A percentile compares a stretch with the other conserved stretches of the same genome.
Conservation (phyloP, 1,140 invertebrate species). For the Hermetia illucens region DNA sequence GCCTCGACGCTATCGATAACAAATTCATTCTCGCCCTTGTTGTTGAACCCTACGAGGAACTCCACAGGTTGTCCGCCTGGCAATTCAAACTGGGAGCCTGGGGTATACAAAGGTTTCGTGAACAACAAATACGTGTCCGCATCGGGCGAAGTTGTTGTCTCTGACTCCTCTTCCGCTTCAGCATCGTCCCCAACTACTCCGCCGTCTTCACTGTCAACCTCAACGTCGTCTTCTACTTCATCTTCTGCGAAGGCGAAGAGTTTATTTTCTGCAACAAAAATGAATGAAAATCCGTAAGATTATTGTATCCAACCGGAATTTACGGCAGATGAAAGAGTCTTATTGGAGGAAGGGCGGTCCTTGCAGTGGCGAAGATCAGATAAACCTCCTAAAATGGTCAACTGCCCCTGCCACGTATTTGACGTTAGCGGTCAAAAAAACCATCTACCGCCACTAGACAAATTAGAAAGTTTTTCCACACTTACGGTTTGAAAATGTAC, state of each 20-base stretch:
- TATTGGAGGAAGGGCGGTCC: neutral
- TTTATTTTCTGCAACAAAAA: constrained; percentile 34
- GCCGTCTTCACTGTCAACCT: constrained; percentile 53
- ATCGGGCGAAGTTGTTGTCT: constrained; percentile 69
- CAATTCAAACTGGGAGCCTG: constrained; percentile 24
- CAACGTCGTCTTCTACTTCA: constrained; percentile 54
- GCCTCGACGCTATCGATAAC: constrained; percentile 87
- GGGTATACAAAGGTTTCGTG: constrained; percentile 54
- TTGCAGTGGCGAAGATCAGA: constrained; percentile 10
- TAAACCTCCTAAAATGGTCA: neutral
- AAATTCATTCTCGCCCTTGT: constrained; percentile 85
- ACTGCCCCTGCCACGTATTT: neutral
- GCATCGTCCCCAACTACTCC: constrained; percentile 44
- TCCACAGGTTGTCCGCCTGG: constrained; percentile 79
- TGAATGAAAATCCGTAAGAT: neutral
- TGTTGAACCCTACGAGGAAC: constrained; percentile 91
- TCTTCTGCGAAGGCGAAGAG: constrained; percentile 47
- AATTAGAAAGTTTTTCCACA: constrained; percentile 7
- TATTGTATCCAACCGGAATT: neutral
- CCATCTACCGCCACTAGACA: neutral
- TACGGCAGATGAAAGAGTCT: neutral
- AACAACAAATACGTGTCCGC: constrained; percentile 87
- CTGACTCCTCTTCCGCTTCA: constrained; percentile 52
- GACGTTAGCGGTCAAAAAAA: neutral
- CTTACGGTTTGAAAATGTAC: constrained; percentile 41